Evolutionary conservation across 2,888 invertebrate genomes (phyloP), one percentile per base, ranked within the genome.

Genomic region (Labia minor): DNA sequence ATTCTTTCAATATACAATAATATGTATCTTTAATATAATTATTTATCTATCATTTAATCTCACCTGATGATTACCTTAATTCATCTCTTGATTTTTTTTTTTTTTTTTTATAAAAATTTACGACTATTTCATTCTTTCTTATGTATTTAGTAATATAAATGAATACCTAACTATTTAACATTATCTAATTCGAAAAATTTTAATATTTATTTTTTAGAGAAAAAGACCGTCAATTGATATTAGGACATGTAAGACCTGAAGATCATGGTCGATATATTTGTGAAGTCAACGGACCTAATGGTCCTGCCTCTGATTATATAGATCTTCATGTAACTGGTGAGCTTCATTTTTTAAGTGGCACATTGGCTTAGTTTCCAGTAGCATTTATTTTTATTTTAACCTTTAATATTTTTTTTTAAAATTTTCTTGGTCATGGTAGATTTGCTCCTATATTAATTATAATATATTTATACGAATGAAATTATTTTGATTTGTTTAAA

Each of bases 201-300:
- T n/a, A n/a, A n/a, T n/a, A n/a, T n/a, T n/a, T n/a, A 10, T 49
- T 49, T 49, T 49, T 16, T 16, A 49, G 49, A 14, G 49, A 49
- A 14, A 4, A 49, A 49, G 49, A 16, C 49, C 14, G 49, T 3
- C 8, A 49, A 49, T 49, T 87, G 67, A 78, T 78, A 68, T 74
- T 88, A 63, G 75, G 76, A 70, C 81, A 83, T 70, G 83, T 90
- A 1, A 82, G 83, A 72, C 78, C 79, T 33, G 82, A 84, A 37
- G 90, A 95, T 78, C 83, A 84, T 70, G 95, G 94, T 67, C 83
- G 84, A 72, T 95, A 95, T 78, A 84, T 87, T 71, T 95, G 95
- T 79, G 83, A 85, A 74, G 82, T 87, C 37, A 80, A 79, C 16
- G 76, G 75, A 62, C 76, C 78, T 62, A 80, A 79, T 69, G 81